phyloP scores from a whole-genome alignment of 1,140 invertebrate genomes.

The Drosophila saltans region DNA sequence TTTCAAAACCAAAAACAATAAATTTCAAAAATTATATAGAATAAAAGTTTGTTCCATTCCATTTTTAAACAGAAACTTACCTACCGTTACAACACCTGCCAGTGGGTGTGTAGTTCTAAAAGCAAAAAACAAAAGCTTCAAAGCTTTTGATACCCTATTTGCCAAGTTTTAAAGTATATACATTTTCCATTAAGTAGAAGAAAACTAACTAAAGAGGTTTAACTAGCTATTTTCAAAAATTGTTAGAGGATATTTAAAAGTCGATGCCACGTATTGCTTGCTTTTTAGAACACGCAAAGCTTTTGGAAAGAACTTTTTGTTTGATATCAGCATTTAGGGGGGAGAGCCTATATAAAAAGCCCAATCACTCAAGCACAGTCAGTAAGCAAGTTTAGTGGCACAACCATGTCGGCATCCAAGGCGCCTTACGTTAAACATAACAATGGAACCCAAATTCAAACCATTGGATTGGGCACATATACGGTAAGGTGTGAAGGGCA shows the following conservation, averaged over 20 bases:
- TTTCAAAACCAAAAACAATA: too few relatives aligned
- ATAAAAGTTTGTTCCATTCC: not conserved
- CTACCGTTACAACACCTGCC: not conserved
- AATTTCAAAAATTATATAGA: too few relatives aligned
- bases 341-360: constrained; percentile 18
- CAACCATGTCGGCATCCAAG: constrained; percentile 61
- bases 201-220: too few relatives aligned
- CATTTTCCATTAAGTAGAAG: not conserved
- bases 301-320: constrained; percentile 25
- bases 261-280: not conserved
- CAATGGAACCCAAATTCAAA: constrained; percentile 87
- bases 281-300: constrained; percentile 41
- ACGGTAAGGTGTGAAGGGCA: constrained; percentile 85
- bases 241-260: not conserved
- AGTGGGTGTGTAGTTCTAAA: not conserved
- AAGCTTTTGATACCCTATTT: not conserved
- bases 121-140: not conserved
- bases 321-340: not conserved
- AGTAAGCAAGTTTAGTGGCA: constrained; percentile 45
- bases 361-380: constrained; percentile 4
- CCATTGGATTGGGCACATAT: constrained; percentile 91
- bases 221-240: too few relatives aligned
- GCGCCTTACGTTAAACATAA: constrained; percentile 84
- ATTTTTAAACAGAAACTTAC: not conserved
- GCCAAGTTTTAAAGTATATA: not conserved